Base-by-base conservation (phyloP, 1,140 invertebrate genomes). In the Papilio glaucus region DNA sequence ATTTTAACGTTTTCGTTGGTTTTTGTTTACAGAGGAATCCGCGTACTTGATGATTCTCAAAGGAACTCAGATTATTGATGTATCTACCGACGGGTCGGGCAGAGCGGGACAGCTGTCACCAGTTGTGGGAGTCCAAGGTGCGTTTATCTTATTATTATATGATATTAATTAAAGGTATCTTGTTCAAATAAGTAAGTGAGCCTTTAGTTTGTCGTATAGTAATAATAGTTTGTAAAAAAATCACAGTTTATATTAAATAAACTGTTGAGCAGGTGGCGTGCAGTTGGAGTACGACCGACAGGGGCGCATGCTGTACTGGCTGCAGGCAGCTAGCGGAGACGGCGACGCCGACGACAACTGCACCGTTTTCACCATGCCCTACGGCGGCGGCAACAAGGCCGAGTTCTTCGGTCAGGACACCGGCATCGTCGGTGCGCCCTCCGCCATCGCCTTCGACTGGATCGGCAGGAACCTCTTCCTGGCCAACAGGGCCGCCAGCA, bases 381-480 rank as follows among this genome's bases (percentile, higher is more conserved):
- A 99, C 62, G 96, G 96, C 57, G 98, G 97, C 12, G 97, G 97
- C 2, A 99, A 99, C 77, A 96, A 96, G 85, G 97, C 96, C 0
- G 96, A 97, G 81, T 97, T 99, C 84, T 94, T 98, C 0, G 95
- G 95, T 81, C 81, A 95, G 0, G 96, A 97, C 72, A 95, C 95
- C 6, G 98, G 98, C 7, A 95, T 99, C 37, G 96, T 99, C 29
- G 98, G 98, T 0, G 96, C 97, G 0, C 97, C 98, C 0, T 98
- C 97, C 53, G 95, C 97, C 0, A 95, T 99, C 37, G 98, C 98
- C 0, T 97, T 99, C 84, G 99, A 99, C 86, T 99, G 98, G 98
- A 94, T 99, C 33, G 98, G 98, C 8, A 94, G 98, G 42, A 99
- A 99, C 92, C 86, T 99, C 7, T 99, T 97, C 84, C 96, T 99